Conservation (phyloP, 2,888 invertebrate species). For the Dolomedes plantarius region DNA sequence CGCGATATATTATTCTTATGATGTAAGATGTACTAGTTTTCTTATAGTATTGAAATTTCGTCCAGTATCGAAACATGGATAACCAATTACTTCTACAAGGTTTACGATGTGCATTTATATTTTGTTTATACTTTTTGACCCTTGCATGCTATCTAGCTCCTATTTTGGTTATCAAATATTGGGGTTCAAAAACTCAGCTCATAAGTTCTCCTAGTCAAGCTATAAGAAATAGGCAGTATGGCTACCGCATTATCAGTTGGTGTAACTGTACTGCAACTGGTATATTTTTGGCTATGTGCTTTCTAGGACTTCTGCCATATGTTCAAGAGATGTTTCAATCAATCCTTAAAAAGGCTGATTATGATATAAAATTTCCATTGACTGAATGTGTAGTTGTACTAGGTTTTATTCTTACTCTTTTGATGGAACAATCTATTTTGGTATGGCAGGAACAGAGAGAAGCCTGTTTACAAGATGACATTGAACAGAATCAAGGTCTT, state of each 20-base stretch:
- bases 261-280: constrained; percentile 77
- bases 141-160: constrained; percentile 58
- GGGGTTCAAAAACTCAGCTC: constrained; percentile 47
- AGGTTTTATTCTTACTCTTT: constrained; percentile 76
- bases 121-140: constrained; percentile 59
- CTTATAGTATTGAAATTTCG: not conserved
- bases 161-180: constrained; percentile 53
- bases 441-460: constrained; percentile 54
- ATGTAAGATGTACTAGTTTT: too few species aligned
- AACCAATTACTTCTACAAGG: constrained; percentile 29
- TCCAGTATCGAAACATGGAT: constrained; percentile 26
- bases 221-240: constrained; percentile 25
- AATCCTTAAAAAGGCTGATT: constrained; percentile 73
- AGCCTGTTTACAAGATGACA: constrained; percentile 30
- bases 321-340: constrained; percentile 75
- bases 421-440: constrained; percentile 75
- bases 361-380: constrained; percentile 74
- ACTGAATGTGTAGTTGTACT: constrained; percentile 75
- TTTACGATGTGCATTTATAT: constrained; percentile 44
- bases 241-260: constrained; percentile 57
- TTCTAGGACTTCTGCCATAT: constrained; percentile 77
- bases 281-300: constrained; percentile 77
- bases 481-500: constrained; percentile 65
- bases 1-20: too few species aligned
- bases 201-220: constrained; percentile 48